Evolutionary conservation across 2,888 invertebrate species (phyloP).

Genomic region (Lapara coniferarum): DNA sequence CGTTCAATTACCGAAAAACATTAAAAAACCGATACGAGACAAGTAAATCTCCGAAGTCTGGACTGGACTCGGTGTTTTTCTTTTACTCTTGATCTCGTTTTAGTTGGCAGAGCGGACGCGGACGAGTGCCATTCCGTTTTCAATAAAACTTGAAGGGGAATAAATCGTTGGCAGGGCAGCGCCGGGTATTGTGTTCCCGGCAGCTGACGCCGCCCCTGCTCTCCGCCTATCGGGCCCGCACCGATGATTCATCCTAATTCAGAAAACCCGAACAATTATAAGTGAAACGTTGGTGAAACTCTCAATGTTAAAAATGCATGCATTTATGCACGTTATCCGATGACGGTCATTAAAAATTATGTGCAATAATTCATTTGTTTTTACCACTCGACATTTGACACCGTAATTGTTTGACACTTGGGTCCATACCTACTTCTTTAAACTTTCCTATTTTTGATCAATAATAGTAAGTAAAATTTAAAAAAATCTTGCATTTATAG

Average conservation of each 20-base stretch:
- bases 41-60: slow-evolving; percentile 29
- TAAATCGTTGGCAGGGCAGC: slow-evolving; percentile 56
- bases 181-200: slow-evolving; percentile 54
- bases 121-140: slow-evolving; percentile 65
- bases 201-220: slow-evolving; percentile 55
- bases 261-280: slow-evolving; percentile 3
- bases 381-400: background rate
- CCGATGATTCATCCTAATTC: slow-evolving; percentile 9
- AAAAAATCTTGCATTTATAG: no score
- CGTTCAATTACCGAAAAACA: background rate
- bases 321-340: background rate
- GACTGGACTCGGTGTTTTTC: slow-evolving; percentile 43
- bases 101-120: slow-evolving; percentile 40
- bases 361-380: background rate
- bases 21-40: background rate
- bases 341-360: background rate
- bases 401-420: no score
- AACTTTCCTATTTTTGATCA: no score
- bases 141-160: slow-evolving; percentile 75
- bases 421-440: no score
- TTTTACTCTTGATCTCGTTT: slow-evolving; percentile 48
- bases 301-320: slow-evolving; percentile 2
- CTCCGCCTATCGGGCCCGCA: background rate
- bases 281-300: no score
- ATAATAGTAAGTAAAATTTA: no score